A percentile compares a stretch with the other conserved stretches of the same genome.
Evolutionary conservation across 2,888 invertebrate genomes (phyloP).

Genomic region (Patella ulyssiponensis): DNA sequence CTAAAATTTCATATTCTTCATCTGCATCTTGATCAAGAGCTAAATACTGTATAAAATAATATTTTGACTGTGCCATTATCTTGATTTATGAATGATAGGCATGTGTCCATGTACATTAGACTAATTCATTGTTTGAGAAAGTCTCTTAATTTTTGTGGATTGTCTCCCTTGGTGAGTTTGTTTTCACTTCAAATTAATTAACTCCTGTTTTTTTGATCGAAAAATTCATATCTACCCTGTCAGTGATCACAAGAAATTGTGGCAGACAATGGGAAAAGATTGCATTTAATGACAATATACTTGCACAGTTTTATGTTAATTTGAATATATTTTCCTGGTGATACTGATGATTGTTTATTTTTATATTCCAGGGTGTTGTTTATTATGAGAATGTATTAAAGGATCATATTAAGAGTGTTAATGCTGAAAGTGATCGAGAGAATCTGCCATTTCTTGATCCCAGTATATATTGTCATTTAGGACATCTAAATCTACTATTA

Average conservation of each 20-base stretch:
- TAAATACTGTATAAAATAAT: too few species aligned
- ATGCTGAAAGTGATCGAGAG: slow-evolving; percentile 31
- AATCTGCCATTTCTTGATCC: slow-evolving; percentile 73
- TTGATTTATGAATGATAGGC: too few species aligned
- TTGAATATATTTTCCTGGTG: slow-evolving; percentile 10
- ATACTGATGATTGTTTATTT: background rate
- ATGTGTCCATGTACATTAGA: too few species aligned
- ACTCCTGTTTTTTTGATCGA: too few species aligned
- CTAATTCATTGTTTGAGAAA: too few species aligned
- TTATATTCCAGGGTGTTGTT: slow-evolving; percentile 53
- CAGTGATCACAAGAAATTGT: too few species aligned
- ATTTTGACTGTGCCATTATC: too few species aligned
- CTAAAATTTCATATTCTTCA: slow-evolving; percentile 46
- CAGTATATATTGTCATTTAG: slow-evolving; percentile 93
- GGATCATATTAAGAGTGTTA: slow-evolving; percentile 32
- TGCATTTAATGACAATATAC: background rate
- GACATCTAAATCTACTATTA: slow-evolving; percentile 92
- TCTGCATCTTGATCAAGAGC: slow-evolving; percentile 24
- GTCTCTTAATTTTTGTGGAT: too few species aligned
- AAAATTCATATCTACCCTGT: too few species aligned
- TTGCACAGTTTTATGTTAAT: background rate
- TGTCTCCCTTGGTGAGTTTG: too few species aligned
- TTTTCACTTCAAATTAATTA: too few species aligned
- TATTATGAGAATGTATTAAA: slow-evolving; percentile 58
- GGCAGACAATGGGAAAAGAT: background rate